Evolutionary conservation across 53 echinoderm and acorn worm genomes (phyloP).

Genomic region (Zoroaster sp.): DNA sequence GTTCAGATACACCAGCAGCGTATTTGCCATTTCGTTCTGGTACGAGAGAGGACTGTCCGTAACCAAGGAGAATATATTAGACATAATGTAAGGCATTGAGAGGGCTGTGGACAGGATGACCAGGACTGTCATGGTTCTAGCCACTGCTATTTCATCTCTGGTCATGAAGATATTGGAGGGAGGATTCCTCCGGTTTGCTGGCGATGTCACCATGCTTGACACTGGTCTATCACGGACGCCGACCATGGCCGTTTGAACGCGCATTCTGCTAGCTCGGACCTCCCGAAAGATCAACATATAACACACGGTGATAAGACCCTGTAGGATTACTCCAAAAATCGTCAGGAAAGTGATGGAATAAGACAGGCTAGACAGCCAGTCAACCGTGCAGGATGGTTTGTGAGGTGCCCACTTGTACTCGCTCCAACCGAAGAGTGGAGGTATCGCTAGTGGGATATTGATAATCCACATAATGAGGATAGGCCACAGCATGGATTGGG

Average conservation of each 20-base stretch:
- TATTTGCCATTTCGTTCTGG: neutral
- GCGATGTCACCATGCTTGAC: neutral
- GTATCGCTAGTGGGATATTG: slow-evolving; percentile 15
- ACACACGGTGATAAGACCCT: slow-evolving; percentile 7
- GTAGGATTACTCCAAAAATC: neutral
- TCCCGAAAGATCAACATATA: slow-evolving; percentile 12
- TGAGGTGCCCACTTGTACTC: neutral
- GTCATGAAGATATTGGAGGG: slow-evolving; percentile 6
- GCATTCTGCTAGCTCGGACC: slow-evolving; percentile 23
- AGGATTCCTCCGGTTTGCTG: neutral
- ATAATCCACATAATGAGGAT: slow-evolving; percentile 1
- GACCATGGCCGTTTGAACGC: slow-evolving; percentile 12
- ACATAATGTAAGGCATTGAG: slow-evolving; percentile 31
- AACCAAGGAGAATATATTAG: neutral
- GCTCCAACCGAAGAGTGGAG: slow-evolving; percentile 32
- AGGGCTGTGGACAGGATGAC: slow-evolving; percentile 6
- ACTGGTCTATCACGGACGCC: neutral
- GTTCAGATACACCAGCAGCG: slow-evolving; percentile 18
- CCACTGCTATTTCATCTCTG: slow-evolving; percentile 16
- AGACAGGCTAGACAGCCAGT: slow-evolving; percentile 19
- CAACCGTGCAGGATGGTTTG: slow-evolving; percentile 36
- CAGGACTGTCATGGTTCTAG: slow-evolving; percentile 34
- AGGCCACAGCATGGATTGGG: slow-evolving; percentile 9
- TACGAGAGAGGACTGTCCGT: neutral
- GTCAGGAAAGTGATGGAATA: slow-evolving; percentile 33